phyloP scores from a whole-genome alignment of 2,113 vertebrate genomes.

The Oceanites oceanicus region DNA sequence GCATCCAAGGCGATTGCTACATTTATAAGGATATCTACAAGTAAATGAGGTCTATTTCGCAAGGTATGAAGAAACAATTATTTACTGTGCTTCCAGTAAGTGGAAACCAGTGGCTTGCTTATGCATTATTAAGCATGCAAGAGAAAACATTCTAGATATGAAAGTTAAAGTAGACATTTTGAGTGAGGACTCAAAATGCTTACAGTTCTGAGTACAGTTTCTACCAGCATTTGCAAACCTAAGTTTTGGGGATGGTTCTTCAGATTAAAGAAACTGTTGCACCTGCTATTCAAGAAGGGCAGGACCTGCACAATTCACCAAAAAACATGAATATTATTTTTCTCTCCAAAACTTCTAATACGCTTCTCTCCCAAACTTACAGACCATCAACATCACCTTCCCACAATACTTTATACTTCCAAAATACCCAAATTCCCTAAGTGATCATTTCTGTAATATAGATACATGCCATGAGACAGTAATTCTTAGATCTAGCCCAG shows the following conservation, averaged over 20 bases:
- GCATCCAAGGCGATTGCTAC: neutral
- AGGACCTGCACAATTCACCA: neutral
- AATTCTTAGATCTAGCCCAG: neutral
- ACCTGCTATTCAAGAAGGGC: neutral
- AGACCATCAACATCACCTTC: neutral
- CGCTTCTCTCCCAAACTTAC: neutral
- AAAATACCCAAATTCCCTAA: neutral
- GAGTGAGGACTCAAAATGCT: neutral
- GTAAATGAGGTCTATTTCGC: neutral
- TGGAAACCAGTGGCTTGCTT: neutral
- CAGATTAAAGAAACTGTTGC: neutral
- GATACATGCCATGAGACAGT: neutral
- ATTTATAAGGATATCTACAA: constrained; percentile 6
- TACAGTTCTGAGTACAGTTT: neutral
- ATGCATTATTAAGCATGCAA: neutral
- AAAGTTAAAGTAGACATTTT: neutral
- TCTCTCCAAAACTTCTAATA: neutral
- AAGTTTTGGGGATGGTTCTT: neutral
- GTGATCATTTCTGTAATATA: neutral
- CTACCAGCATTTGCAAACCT: neutral
- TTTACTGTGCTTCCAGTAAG: no score
- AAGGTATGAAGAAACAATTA: constrained; percentile 56
- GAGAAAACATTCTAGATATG: neutral
- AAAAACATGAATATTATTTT: neutral
- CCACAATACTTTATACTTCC: neutral